These are phyloP conservation scores for Antheraea pernyi DNA, from an alignment of 1,140 invertebrate species.

Conservation along the genomic window DNA sequence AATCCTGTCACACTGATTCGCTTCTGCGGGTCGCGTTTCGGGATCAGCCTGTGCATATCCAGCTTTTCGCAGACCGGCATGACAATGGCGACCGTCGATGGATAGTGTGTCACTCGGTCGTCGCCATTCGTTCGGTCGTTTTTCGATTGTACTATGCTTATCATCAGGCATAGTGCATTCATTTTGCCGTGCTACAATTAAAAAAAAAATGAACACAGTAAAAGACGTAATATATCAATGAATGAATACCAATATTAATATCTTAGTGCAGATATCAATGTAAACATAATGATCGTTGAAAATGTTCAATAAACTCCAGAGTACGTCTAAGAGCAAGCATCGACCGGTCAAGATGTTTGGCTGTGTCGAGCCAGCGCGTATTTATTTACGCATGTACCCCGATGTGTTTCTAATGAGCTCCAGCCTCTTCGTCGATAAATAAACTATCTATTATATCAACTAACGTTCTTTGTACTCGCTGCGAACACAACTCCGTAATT, in stretches of 20 bases:
- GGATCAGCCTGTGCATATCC: too few relatives aligned
- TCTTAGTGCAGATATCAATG: neutral
- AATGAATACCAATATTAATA: neutral
- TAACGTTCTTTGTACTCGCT: conserved; percentile 65
- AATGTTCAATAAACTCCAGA: conserved; percentile 25
- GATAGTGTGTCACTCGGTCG: too few relatives aligned
- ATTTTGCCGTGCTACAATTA: too few relatives aligned
- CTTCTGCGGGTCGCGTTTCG: too few relatives aligned
- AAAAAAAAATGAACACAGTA: neutral
- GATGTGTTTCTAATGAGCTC: conserved; percentile 72
- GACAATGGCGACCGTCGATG: too few relatives aligned
- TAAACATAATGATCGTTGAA: conserved; percentile 21
- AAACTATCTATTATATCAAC: conserved; percentile 63
- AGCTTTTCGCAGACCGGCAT: too few relatives aligned
- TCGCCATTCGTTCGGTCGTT: too few relatives aligned
- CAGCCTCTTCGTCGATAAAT: conserved; percentile 46
- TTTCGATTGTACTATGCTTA: too few relatives aligned
- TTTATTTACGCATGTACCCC: conserved; percentile 71
- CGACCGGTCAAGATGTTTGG: conserved; percentile 56
- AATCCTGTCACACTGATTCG: too few relatives aligned
- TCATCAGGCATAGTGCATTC: too few relatives aligned
- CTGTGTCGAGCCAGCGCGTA: conserved; percentile 28
- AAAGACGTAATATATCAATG: neutral
- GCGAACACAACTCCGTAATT: conserved; percentile 57
- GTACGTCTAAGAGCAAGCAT: conserved; percentile 15